Base-by-base conservation (phyloP, 2,888 invertebrate genomes). In the Clunio marinus region DNA sequence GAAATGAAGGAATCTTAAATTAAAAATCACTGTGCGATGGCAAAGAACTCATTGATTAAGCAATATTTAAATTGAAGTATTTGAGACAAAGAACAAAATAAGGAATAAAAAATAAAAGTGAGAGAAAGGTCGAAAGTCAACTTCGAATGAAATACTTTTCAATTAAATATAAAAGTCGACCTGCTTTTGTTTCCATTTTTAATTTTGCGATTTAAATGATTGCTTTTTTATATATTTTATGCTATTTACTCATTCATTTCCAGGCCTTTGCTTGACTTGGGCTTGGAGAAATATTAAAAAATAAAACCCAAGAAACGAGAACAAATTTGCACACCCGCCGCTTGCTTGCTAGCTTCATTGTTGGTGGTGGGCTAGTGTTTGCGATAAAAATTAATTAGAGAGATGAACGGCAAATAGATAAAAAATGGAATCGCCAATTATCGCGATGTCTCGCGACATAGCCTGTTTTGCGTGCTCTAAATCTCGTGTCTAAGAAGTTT, bases 371-470 rank as follows among this genome's bases (percentile, higher is more conserved):
- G 17, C 3, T 32, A 7, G 32, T 32, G 32, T 7, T 7, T 32
- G 27, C 57, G 57, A 57, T 57, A 57, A 57, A 20, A 57, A 57
- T 25, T 57, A 57, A 57, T 57, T 57, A 57, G 4, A 57, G 25
- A 57, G 57, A 57, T 57, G 25, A 57, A 57, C 25, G 27, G 27
- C 17, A 27, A 57, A 22, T 55, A 55, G 55, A 55, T 17, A 55
- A 22, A 55, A 17, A 15, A 13, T 24, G 24, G 55, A 55, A 55
- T 55, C 55, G 55, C 24, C 24, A 22, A 32, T 45, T 10, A 5
- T 55, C n/a, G 5, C 7, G 55, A 3, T 17, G 4, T 4, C n/a
- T 15, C 27, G 24, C 13, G 2, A n/a, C n/a, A 57, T 25, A 57
- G 4, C 10, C 27, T 22, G 27, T 27, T 57, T 27, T 57, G 4